phyloP scores from a whole-genome alignment of 2,797 vertebrate species.

The Thripadectes ignobilis region DNA sequence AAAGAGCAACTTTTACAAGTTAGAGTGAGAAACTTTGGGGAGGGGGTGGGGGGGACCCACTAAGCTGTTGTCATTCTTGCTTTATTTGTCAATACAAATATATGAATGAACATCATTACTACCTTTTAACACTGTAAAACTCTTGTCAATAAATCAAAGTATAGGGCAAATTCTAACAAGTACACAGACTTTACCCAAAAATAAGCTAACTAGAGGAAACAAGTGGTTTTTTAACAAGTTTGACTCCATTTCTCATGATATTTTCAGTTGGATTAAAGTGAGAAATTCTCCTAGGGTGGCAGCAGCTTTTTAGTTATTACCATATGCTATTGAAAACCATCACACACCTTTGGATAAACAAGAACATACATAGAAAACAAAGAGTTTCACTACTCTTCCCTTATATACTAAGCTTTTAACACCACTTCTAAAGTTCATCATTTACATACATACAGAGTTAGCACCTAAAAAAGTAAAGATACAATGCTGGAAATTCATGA shows the following conservation, averaged over 20 bases:
- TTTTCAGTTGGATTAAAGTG: neutral
- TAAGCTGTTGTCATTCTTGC: neutral
- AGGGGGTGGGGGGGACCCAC: no score
- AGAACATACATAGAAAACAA: neutral
- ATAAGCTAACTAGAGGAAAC: neutral
- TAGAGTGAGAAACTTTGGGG: neutral
- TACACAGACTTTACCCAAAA: neutral
- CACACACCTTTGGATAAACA: neutral
- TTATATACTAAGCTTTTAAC: neutral
- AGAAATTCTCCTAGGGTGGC: neutral
- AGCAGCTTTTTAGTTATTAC: neutral
- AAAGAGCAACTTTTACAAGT: neutral
- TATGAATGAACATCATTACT: neutral
- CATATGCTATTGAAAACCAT: neutral
- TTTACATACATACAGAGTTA: neutral
- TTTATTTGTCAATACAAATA: neutral
- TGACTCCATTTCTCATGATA: neutral
- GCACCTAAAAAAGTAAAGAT: neutral
- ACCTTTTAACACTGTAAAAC: neutral
- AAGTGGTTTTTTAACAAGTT: neutral
- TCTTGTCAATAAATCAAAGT: neutral
- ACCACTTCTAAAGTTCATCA: neutral
- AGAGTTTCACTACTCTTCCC: neutral
- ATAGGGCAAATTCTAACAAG: neutral
- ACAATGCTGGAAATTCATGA: neutral